Evolutionary conservation across 2,113 vertebrate genomes (phyloP), one percentile per base, ranked within the genome.

Genomic region (Misgurnus anguillicaudatus): DNA sequence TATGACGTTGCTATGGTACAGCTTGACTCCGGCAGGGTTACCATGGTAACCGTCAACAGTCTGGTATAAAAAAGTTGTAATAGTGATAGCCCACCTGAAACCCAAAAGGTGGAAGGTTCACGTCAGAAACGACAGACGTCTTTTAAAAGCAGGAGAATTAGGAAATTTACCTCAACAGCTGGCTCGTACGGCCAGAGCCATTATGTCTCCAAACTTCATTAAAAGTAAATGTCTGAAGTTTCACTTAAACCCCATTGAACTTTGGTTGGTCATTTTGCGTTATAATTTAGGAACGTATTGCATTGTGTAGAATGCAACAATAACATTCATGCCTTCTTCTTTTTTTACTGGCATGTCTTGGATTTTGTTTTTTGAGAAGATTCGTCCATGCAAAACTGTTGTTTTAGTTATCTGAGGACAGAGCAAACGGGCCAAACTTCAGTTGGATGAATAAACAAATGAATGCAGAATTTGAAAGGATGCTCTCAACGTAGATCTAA

Each of bases 41-140:
- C 79, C 79, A 53, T 36, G 79, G 75, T 60, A 66, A 83, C 81
- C 41, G 60, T 75, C 81, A 84, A 84, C 82, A 79, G 51, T 71
- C 80, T 76, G 70, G 64, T 79, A 53, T 65, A 78, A 73, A 79
- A 81, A 79, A 75, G 68, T 69, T 68, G 76, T 72, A 81, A 81
- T 48, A 42, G 61, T 80, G 76, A 70, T 81, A 81, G 75, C 70
- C 79, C 75, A 78, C 71, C 79, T 75, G 75, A 80, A 74, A 77
- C 68, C 58, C 57, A 61, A 71, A 71, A 39, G n/a, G 58, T 60
- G 55, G 66, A 19, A 67, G 65, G 38, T 53, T 55, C 51, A 68
- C 47, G 17, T 24, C 48, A 67, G 61, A 63, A 58, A 68, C 48
- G 51, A 80, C 78, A 78, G 74, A 62, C 38, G 42, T 53, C 48